phyloP scores from a whole-genome alignment of 2,113 vertebrate genomes.

The Nyctereutes procyonoides region DNA sequence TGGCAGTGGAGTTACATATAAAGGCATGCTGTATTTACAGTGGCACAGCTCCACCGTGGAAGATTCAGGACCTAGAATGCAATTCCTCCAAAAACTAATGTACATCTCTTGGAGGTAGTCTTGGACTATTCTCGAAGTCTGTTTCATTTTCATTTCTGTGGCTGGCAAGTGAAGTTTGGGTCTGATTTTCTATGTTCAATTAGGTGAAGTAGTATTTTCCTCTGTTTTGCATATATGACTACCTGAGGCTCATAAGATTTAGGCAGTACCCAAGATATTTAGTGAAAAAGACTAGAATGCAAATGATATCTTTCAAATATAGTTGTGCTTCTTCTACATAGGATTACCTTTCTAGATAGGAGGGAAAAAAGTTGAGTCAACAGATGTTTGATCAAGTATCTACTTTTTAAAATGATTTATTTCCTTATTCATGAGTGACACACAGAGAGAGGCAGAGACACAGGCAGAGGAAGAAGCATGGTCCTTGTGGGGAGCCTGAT shows the following conservation, averaged over 20 bases:
- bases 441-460: too few species aligned
- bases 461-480: too few species aligned
- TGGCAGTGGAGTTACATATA: background rate
- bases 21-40: background rate
- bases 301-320: background rate
- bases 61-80: background rate
- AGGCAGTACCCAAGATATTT: background rate
- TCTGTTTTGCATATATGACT: background rate
- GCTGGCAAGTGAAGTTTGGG: background rate
- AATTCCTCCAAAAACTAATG: background rate
- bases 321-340: background rate
- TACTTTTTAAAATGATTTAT: background rate
- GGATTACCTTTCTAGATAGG: background rate
- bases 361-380: background rate
- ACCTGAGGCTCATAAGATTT: background rate
- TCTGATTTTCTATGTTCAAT: background rate
- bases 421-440: too few species aligned
- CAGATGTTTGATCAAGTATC: background rate
- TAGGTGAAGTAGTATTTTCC: background rate
- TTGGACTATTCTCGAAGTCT: background rate
- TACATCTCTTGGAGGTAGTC: background rate
- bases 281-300: background rate
- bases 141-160: background rate
- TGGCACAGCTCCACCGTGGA: background rate
- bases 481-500: too few species aligned